Conservation (phyloP, 2,797 vertebrate species). For the Megalops cyprinoides region DNA sequence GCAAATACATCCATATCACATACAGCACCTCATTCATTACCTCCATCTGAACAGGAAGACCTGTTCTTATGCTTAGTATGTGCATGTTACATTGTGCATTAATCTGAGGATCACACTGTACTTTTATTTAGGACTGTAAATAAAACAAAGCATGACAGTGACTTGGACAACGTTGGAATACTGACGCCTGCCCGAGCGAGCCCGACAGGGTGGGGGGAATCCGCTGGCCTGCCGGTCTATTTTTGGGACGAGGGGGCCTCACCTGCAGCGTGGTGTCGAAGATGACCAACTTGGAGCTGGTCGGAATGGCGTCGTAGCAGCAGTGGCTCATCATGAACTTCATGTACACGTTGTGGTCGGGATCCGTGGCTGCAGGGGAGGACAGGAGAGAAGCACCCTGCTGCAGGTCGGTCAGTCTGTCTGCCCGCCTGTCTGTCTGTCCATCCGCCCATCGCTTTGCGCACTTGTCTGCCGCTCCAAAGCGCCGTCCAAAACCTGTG, state of each 20-base stretch:
- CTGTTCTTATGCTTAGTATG: no score
- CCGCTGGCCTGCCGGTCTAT: not conserved
- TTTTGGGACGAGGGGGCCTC: slow-evolving; percentile 29
- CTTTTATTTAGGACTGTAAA: no score
- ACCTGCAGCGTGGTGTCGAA: slow-evolving; percentile 92
- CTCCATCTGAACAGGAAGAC: no score
- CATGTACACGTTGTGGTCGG: slow-evolving; percentile 82
- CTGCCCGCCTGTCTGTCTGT: no score
- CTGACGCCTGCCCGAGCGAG: not conserved
- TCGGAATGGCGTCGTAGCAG: slow-evolving; percentile 93
- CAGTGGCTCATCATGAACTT: slow-evolving; percentile 91
- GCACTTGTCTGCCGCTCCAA: no score
- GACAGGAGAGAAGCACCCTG: slow-evolving; percentile 41
- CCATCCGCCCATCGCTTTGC: not conserved
- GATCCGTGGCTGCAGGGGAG: slow-evolving; percentile 52
- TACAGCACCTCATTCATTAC: no score
- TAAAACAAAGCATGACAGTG: not conserved
- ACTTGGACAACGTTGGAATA: not conserved
- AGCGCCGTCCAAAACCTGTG: no score
- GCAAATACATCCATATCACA: no score
- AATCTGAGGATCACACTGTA: not conserved
- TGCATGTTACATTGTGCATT: not conserved
- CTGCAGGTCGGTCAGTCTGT: slow-evolving; percentile 52
- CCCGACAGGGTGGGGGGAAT: not conserved
- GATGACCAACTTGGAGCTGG: slow-evolving; percentile 94